phyloP scores from a whole-genome alignment of 2,888 invertebrate species.

The Altica lythri region DNA sequence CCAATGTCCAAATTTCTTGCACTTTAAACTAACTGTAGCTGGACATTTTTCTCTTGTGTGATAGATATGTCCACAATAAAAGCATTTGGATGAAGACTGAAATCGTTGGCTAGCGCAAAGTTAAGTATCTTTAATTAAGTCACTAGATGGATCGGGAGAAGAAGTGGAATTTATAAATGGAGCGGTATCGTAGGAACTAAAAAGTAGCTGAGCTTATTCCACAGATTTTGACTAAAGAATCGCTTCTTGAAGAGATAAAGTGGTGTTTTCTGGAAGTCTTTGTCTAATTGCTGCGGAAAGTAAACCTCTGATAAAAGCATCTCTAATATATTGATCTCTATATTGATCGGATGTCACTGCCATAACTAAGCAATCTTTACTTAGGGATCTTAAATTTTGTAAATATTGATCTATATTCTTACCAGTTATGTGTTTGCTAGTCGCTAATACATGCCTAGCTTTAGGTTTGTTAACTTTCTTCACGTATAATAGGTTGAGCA shows the following conservation, averaged over 20 bases:
- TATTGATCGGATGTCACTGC: slow-evolving; percentile 10
- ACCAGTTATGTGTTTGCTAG: not conserved
- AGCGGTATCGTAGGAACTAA: no score
- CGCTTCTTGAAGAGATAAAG: slow-evolving; percentile 6
- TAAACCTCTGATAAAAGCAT: slow-evolving; percentile 18
- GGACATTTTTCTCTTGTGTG: no score
- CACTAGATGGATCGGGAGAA: no score
- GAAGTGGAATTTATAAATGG: no score
- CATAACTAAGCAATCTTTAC: slow-evolving; percentile 9
- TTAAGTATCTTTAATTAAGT: no score
- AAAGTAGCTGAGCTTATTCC: no score
- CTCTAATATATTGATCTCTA: slow-evolving; percentile 15
- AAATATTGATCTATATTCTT: slow-evolving; percentile 15
- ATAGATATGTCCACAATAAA: no score
- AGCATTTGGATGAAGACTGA: no score
- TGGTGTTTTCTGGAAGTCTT: slow-evolving; percentile 3
- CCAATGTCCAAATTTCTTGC: no score
- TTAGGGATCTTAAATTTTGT: slow-evolving; percentile 1
- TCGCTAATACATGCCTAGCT: not conserved
- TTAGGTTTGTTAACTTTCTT: not conserved
- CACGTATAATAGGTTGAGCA: no score
- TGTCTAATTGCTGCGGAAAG: slow-evolving; percentile 6
- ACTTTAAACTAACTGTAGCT: no score
- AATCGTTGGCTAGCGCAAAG: no score
- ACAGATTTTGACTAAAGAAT: slow-evolving; percentile 2